These are phyloP conservation scores for Buceros bicornis DNA, from an alignment of 2,797 vertebrate genomes.

Conservation along the genomic window DNA sequence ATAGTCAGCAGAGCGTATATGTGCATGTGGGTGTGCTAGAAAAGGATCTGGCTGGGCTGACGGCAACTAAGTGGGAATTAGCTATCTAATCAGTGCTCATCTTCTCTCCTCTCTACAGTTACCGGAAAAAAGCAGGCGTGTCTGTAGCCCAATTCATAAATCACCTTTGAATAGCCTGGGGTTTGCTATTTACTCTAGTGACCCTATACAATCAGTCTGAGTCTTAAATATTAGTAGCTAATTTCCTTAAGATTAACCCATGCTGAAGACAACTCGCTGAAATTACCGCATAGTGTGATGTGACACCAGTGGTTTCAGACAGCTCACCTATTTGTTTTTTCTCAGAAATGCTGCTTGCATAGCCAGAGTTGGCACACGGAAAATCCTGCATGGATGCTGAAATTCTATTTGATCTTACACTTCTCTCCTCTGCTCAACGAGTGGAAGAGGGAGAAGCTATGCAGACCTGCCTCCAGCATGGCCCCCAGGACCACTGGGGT, in stretches of 20 bases:
- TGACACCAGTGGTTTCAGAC: neutral
- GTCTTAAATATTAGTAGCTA: neutral
- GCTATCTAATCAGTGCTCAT: neutral
- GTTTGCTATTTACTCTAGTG: neutral
- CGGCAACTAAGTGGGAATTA: neutral
- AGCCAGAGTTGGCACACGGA: neutral
- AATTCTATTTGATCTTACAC: fast-evolving
- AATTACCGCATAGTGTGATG: neutral
- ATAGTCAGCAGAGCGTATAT: neutral
- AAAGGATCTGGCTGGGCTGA: neutral
- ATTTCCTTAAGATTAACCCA: neutral
- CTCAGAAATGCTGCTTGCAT: neutral
- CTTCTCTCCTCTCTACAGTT: neutral
- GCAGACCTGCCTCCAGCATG: neutral
- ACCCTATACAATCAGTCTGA: neutral
- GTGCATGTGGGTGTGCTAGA: neutral
- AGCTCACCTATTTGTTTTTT: neutral
- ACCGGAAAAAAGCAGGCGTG: neutral
- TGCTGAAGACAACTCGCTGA: neutral
- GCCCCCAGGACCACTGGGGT: neutral
- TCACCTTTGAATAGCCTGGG: neutral
- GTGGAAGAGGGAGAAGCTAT: neutral
- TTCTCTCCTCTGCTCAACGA: neutral
- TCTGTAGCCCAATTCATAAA: neutral
- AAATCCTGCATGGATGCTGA: neutral